Evolutionary conservation across 1,140 invertebrate genomes (phyloP).

Genomic region (Thaumatotibia leucotreta): DNA sequence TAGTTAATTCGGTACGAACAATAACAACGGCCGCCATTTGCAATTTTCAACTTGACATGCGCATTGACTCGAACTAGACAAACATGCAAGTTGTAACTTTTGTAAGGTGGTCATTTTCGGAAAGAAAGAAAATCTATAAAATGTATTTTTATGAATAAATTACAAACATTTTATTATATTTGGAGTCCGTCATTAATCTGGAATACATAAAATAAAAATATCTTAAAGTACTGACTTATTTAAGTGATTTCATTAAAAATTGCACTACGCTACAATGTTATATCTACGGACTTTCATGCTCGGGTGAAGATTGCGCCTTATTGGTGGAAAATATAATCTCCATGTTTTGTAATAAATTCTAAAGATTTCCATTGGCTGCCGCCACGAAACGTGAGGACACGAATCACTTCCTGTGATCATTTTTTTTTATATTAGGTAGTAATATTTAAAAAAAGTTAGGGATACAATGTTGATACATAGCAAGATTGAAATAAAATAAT

Average conservation of each 20-base stretch:
- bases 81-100: constrained; percentile 62
- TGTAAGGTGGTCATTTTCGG: constrained; percentile 24
- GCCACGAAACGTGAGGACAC: constrained; percentile 62
- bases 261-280: constrained; percentile 47
- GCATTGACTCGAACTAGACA: constrained; percentile 72
- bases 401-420: constrained; percentile 59
- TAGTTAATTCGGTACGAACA: constrained; percentile 77
- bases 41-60: constrained; percentile 78
- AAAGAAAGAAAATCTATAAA: background rate
- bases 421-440: constrained; percentile 24
- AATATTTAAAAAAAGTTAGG: background rate
- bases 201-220: no score
- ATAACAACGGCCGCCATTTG: constrained; percentile 78
- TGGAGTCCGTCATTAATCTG: no score
- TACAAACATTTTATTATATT: no score
- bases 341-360: constrained; percentile 52
- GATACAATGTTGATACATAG: no score
- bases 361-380: constrained; percentile 51
- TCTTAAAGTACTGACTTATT: no score
- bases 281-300: constrained; percentile 51
- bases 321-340: constrained; percentile 59
- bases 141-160: background rate
- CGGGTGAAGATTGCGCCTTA: constrained; percentile 49
- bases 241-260: constrained; percentile 4
- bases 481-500: no score